Conservation (phyloP, 2,888 invertebrate genomes). For the Xestia sexstrigata region DNA sequence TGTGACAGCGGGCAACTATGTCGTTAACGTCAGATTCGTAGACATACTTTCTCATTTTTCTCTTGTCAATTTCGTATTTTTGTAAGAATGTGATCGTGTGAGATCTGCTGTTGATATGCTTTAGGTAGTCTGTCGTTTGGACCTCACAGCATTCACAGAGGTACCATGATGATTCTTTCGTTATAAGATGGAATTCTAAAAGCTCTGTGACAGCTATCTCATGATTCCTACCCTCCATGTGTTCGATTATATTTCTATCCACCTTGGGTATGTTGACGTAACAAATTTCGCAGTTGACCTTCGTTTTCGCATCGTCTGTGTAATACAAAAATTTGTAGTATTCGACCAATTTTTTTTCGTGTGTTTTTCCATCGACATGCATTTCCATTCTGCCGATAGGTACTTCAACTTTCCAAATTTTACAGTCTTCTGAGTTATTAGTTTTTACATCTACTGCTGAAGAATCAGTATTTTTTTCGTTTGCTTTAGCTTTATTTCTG, state of each 20-base stretch:
- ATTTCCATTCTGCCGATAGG: conserved; percentile 13
- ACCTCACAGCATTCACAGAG: not conserved
- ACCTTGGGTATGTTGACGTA: not conserved
- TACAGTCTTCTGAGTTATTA: conserved; percentile 6
- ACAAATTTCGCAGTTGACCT: conserved; percentile 2
- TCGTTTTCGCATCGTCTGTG: not conserved
- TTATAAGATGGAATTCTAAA: not conserved
- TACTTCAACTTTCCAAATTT: conserved; percentile 31
- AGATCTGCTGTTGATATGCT: not conserved
- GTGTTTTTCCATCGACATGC: conserved; percentile 17
- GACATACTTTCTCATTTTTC: conserved; percentile 10
- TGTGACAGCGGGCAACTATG: not conserved
- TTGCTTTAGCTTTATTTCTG: not conserved
- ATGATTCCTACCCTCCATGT: conserved; percentile 18
- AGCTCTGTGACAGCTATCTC: not conserved
- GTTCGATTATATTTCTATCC: conserved; percentile 9
- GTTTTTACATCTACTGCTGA: no score
- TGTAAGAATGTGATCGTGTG: not conserved
- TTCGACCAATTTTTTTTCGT: not conserved
- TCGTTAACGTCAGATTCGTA: not conserved
- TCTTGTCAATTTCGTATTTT: not conserved
- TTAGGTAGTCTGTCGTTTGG: not conserved
- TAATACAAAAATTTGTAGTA: not conserved
- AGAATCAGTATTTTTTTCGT: not conserved
- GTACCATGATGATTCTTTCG: not conserved